Conservation (phyloP, 2,888 invertebrate genomes). For the Cyaniris semiargus region DNA sequence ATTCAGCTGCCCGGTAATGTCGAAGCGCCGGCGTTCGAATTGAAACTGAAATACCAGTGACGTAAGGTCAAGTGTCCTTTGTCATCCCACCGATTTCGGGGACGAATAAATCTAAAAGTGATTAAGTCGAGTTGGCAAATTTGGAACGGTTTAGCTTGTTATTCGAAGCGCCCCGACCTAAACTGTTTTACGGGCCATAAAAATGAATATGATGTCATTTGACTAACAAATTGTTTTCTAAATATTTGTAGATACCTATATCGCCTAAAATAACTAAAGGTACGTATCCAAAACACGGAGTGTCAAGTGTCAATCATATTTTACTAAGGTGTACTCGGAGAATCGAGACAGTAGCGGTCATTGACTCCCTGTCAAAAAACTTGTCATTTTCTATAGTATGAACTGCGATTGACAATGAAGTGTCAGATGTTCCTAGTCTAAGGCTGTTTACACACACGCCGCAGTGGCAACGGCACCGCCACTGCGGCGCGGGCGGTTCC, state of each 20-base stretch:
- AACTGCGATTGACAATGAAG: too few species aligned
- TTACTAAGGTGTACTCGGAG: too few species aligned
- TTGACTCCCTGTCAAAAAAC: too few species aligned
- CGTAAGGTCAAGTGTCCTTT: constrained; percentile 14
- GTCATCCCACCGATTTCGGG: background rate
- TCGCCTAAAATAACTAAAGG: background rate
- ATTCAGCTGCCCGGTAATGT: background rate
- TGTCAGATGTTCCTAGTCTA: too few species aligned
- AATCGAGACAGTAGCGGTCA: too few species aligned
- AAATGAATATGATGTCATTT: constrained; percentile 22
- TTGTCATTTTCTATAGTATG: too few species aligned
- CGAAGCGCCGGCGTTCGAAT: background rate
- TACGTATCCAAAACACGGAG: background rate
- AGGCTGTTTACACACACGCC: too few species aligned
- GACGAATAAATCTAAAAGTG: constrained; percentile 34
- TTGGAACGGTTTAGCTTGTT: constrained; percentile 25
- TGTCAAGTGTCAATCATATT: background rate
- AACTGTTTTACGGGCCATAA: constrained; percentile 15
- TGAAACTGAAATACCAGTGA: constrained; percentile 7
- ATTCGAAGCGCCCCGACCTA: constrained; percentile 15
- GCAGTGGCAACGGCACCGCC: too few species aligned
- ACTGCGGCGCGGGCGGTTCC: too few species aligned
- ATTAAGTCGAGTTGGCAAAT: constrained; percentile 31
- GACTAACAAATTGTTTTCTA: constrained; percentile 11
- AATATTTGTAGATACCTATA: background rate